Conservation (phyloP, 2,888 invertebrate species). For the Ochropacha duplaris region DNA sequence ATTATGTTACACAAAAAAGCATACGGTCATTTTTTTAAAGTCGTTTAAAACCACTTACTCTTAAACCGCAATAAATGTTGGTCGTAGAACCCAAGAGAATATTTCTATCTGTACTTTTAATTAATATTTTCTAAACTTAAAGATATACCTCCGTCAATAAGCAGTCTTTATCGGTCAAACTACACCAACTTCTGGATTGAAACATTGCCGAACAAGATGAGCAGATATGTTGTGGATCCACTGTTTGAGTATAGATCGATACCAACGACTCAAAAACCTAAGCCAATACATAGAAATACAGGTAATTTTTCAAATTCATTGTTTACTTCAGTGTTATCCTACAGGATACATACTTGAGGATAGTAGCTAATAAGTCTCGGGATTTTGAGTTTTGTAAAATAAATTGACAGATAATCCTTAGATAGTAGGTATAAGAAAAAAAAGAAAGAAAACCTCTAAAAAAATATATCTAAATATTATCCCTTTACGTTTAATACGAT, state of each 20-base stretch:
- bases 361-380: too few relatives aligned
- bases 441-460: too few relatives aligned
- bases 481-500: too few relatives aligned
- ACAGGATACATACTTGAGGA: too few relatives aligned
- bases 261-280: conserved; percentile 48
- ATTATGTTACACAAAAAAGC: too few relatives aligned
- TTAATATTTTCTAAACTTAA: conserved; percentile 32
- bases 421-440: too few relatives aligned
- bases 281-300: conserved; percentile 51
- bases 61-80: too few relatives aligned
- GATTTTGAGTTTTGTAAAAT: too few relatives aligned
- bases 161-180: conserved; percentile 89
- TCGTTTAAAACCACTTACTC: too few relatives aligned
- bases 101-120: neutral
- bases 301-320: conserved; percentile 29
- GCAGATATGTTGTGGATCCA: conserved; percentile 75
- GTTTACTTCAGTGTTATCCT: neutral
- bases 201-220: conserved; percentile 88
- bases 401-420: too few relatives aligned
- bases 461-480: too few relatives aligned
- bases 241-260: conserved; percentile 60
- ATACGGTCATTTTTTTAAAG: too few relatives aligned
- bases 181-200: conserved; percentile 94
- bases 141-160: conserved; percentile 90
- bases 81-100: neutral